Percentiles rank a stretch among this genome's conserved stretches.
These are phyloP conservation scores for Drosophila persimilis DNA, from an alignment of 1,140 invertebrate genomes.

Conservation along the genomic window DNA sequence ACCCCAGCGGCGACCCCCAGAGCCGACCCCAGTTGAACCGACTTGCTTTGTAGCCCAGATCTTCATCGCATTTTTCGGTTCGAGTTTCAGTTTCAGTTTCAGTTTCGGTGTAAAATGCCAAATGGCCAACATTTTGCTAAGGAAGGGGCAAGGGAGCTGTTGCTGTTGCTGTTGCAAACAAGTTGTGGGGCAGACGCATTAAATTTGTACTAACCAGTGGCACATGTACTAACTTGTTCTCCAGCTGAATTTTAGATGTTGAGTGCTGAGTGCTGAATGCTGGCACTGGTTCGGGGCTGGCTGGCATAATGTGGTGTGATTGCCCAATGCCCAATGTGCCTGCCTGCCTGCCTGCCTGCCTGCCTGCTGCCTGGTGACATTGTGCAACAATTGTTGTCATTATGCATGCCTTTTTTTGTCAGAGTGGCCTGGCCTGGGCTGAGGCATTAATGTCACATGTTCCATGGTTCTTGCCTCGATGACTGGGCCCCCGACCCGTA, in stretches of 20 bases:
- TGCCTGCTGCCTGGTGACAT: neutral
- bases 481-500: conserved; percentile 5
- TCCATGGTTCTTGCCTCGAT: conserved; percentile 42
- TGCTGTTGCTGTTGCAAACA: too few species aligned
- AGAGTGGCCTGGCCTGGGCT: conserved; percentile 11
- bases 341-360: too few species aligned
- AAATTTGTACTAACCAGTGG: conserved; percentile 47
- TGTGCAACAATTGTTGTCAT: conserved; percentile 51
- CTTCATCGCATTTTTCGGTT: conserved; percentile 38
- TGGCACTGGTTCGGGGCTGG: neutral
- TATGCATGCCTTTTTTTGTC: conserved; percentile 50
- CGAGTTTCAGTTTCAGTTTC: neutral
- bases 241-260: neutral
- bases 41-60: conserved; percentile 16
- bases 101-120: conserved; percentile 47
- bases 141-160: too few species aligned
- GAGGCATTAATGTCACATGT: conserved; percentile 65
- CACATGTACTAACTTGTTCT: conserved; percentile 54
- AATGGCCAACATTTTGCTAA: conserved; percentile 15
- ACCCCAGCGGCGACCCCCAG: too few species aligned
- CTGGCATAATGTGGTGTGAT: conserved; percentile 49
- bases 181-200: conserved; percentile 42
- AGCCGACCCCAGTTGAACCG: conserved; percentile 23
- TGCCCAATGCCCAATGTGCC: conserved; percentile 27
- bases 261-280: too few species aligned